Evolutionary conservation across 2,888 invertebrate species (phyloP), one percentile per base, ranked within the genome.

Genomic region (Rambutsinella grinnellia): DNA sequence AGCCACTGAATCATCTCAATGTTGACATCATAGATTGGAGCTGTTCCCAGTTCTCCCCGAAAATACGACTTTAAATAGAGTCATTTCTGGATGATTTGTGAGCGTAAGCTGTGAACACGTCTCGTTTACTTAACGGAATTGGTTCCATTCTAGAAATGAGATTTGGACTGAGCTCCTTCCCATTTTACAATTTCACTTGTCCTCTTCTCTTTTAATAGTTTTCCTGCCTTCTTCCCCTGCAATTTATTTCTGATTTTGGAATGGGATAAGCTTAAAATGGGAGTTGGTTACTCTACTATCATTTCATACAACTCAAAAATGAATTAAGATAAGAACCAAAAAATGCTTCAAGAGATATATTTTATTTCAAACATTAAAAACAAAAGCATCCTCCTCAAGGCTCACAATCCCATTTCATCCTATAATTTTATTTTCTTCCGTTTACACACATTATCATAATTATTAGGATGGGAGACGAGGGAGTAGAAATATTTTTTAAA

Each of bases 261-360:
- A 19, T 15, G 47, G 54, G 69, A 70, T 70, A 70, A 62, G 63
- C 54, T 15, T 26, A 58, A 70, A 61, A 69, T 69, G 60, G 54
- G 69, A 53, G 17, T 44, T 44, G 15, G n/a, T n/a, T n/a, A n/a
- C n/a, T n/a, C n/a, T n/a, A 56, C 61, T 26, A 53, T 53, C 36
- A 26, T 51, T 51, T 57, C 27, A 58, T 68, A 51, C 68, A 61
- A 61, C 61, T 69, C 44, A 53, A 69, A 69, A 69, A 28, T 69
- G 46, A 69, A 60, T 69, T 69, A 69, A 61, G 69, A 69, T 61
- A 69, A 61, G n/a, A 51, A n/a, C n/a, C n/a, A n/a, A n/a, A n/a
- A n/a, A n/a, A n/a, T n/a, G n/a, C n/a, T n/a, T n/a, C n/a, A n/a
- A n/a, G n/a, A n/a, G n/a, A n/a, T n/a, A n/a, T n/a, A n/a, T n/a